A percentile compares a stretch with the other conserved stretches of the same genome.
Conservation (phyloP, 2,113 vertebrate genomes). For the Notarius quadriscutis region DNA sequence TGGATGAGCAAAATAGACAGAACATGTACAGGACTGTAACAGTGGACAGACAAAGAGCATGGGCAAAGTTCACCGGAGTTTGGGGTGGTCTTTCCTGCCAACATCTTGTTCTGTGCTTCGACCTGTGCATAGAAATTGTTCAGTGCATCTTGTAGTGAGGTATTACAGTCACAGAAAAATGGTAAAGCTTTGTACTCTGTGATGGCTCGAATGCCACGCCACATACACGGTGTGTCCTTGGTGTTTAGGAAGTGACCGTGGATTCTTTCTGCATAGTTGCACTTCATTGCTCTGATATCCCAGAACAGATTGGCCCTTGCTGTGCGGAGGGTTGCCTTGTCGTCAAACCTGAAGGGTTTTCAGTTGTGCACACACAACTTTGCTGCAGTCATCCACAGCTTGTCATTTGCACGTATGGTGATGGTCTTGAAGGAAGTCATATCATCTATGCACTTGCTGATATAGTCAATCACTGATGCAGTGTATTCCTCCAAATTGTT, state of each 20-base stretch:
- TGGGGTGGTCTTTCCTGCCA: not conserved
- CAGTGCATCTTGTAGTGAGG: not conserved
- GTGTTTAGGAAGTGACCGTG: not conserved
- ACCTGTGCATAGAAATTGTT: not conserved
- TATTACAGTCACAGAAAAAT: not conserved
- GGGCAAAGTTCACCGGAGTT: not conserved
- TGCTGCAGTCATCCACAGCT: not conserved
- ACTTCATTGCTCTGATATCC: not conserved
- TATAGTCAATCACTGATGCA: too few species aligned
- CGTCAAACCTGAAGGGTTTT: not conserved
- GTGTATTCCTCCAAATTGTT: too few species aligned
- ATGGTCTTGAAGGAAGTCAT: not conserved
- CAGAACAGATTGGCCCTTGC: not conserved
- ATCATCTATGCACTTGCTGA: not conserved
- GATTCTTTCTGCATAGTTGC: not conserved
- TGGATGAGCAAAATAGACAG: too few species aligned
- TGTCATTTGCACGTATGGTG: not conserved
- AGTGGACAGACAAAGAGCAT: not conserved
- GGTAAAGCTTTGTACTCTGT: not conserved
- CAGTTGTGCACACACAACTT: not conserved
- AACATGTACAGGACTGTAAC: not conserved
- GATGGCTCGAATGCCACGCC: not conserved
- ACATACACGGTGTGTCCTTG: not conserved
- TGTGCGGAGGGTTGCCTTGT: not conserved
- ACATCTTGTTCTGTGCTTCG: not conserved